Conservation (phyloP, 2,797 vertebrate species). For the Acanthurus tractus region DNA sequence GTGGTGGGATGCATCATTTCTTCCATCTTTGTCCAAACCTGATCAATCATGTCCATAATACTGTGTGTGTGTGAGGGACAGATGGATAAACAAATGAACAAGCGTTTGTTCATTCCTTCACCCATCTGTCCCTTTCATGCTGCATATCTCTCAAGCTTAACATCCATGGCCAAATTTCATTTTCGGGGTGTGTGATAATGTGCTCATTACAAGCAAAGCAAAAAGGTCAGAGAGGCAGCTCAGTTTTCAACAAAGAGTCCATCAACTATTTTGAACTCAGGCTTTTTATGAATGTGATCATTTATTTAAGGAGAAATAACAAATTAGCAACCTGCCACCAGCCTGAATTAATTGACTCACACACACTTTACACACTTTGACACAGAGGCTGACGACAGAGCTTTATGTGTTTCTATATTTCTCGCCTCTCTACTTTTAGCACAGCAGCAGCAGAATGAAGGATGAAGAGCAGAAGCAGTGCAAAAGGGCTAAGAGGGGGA, state of each 20-base stretch:
- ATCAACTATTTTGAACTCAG: background rate
- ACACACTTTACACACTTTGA: no score
- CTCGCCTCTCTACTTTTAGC: no score
- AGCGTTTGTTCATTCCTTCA: conserved; percentile 61
- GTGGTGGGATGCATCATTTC: conserved; percentile 53
- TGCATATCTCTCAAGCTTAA: conserved; percentile 43
- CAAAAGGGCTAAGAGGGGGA: conserved; percentile 14
- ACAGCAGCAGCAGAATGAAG: conserved; percentile 1
- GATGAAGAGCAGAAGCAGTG: conserved; percentile 8
- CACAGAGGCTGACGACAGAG: no score
- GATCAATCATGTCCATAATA: conserved; percentile 11
- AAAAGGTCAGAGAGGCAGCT: conserved; percentile 42
- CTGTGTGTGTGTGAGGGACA: conserved; percentile 56
- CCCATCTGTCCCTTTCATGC: conserved; percentile 67
- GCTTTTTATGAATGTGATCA: background rate
- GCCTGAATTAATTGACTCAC: no score
- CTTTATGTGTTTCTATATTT: no score
- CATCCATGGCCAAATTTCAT: conserved; percentile 40
- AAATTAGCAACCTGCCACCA: conserved; percentile 25
- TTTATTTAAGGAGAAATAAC: conserved; percentile 21
- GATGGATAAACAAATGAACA: conserved; percentile 74
- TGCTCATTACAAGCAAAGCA: background rate
- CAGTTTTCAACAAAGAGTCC: conserved; percentile 22
- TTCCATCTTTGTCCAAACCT: conserved; percentile 46
- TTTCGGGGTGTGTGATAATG: conserved; percentile 31